Conservation (phyloP, 2,113 vertebrate species). For the Uria lomvia region DNA sequence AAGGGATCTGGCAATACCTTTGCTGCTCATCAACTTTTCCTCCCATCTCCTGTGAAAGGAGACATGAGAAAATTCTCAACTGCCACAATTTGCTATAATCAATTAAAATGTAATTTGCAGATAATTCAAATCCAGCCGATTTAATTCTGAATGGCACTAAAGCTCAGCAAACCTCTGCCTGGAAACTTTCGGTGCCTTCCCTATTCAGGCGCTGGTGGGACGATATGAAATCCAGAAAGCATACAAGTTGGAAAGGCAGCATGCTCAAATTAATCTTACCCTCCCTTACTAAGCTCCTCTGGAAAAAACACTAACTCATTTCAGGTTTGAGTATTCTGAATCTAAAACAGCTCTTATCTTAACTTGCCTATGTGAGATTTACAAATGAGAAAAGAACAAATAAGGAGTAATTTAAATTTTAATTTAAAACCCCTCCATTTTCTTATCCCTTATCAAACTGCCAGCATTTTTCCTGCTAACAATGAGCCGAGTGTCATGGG, state of each 20-base stretch:
- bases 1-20: neutral
- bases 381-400: constrained; percentile 78
- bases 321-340: constrained; percentile 59
- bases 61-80: neutral
- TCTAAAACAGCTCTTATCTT: constrained; percentile 75
- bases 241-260: constrained; percentile 35
- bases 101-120: constrained; percentile 51
- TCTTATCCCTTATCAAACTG: constrained; percentile 83
- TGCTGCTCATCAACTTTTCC: neutral
- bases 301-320: constrained; percentile 39
- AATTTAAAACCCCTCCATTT: constrained; percentile 79
- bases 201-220: neutral
- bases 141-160: neutral
- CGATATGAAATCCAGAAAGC: constrained; percentile 57
- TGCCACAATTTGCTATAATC: neutral
- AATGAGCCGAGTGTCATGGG: constrained; percentile 77
- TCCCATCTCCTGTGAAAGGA: neutral
- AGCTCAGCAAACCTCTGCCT: neutral
- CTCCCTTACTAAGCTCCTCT: constrained; percentile 3
- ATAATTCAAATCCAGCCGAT: neutral
- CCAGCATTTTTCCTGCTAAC: constrained; percentile 77
- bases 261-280: neutral
- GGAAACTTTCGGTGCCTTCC: neutral
- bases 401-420: constrained; percentile 82
- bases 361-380: constrained; percentile 75